These are phyloP conservation scores for Chamaedrilus cognettii DNA, from an alignment of 2,888 invertebrate species.

Conservation along the genomic window DNA sequence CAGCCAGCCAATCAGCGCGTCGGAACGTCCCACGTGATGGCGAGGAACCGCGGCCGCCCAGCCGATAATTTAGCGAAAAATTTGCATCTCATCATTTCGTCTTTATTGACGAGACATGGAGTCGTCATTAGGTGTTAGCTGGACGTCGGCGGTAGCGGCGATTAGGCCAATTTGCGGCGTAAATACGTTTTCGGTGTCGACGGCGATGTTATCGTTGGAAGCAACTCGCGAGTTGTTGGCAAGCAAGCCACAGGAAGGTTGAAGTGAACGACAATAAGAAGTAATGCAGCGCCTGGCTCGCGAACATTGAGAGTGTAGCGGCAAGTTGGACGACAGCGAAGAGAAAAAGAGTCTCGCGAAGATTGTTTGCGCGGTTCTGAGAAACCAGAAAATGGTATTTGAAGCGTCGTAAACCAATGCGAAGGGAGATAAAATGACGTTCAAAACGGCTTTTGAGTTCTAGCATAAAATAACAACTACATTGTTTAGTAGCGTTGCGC, in stretches of 20 bases:
- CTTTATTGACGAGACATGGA: not conserved
- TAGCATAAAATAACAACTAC: too few relatives aligned
- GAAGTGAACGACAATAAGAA: not conserved
- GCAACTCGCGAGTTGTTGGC: not conserved
- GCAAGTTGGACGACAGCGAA: too few relatives aligned
- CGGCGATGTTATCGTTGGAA: not conserved
- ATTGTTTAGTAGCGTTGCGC: too few relatives aligned
- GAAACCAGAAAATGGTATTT: too few relatives aligned
- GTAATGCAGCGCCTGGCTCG: not conserved
- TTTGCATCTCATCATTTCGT: constrained; percentile 6
- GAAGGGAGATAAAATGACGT: too few relatives aligned
- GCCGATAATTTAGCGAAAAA: not conserved
- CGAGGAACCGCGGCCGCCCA: not conserved
- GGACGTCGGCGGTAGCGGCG: not conserved
- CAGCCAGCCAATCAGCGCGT: too few relatives aligned
- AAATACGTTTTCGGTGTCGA: constrained; percentile 2
- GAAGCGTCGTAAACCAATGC: too few relatives aligned
- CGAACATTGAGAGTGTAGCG: not conserved
- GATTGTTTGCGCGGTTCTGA: not conserved
- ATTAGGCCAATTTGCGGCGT: constrained; percentile 3
- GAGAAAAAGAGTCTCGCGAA: not conserved
- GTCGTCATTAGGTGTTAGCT: constrained; percentile 1
- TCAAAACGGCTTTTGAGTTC: too few relatives aligned
- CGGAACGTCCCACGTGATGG: too few relatives aligned
- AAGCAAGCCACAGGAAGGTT: constrained; percentile 1